Evolutionary conservation across 2,797 vertebrate species (phyloP), one percentile per base, ranked within the genome.

Genomic region (Aphelocoma californica): DNA sequence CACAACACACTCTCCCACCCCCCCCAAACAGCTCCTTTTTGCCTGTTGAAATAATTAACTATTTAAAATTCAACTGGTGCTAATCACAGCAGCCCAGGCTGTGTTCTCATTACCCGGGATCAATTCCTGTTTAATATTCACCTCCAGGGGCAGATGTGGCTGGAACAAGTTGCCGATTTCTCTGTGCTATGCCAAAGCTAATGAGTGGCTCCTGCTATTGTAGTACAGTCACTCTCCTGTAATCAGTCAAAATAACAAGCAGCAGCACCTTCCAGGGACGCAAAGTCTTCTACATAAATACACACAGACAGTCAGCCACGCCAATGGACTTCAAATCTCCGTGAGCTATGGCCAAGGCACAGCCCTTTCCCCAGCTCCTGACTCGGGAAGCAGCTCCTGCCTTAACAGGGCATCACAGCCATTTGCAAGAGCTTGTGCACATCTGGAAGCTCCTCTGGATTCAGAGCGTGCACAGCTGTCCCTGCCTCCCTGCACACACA

Each of bases 91-190:
- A 78, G 94, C 48, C 38, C 4, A 62, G 96, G 88, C 97, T 97
- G 90, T 95, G 95, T 98, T 97, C 98, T 98, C 98, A 98, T 98
- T 98, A 98, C 90, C 94, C 69, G 62, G 96, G 97, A 98, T 98
- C 98, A 98, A 98, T 98, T 98, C 96, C 95, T 98, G 95, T 92
- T 98, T 98, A 98, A 98, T 98, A 98, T 98, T 98, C 97, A 97
- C 98, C 98, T 97, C 98, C 94, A 94, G 97, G 97, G 97, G 96
- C n/a, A 69, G 97, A 98, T 98, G 97, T 86, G 94, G 97, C 93
- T 60, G 45, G 96, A 98, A 98, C 96, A 86, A 97, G 95, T 88
- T 93, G 96, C 96, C 88, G 95, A 96, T 91, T 96, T 96, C 96
- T 96, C 97, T 96, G 92, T 32, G 60, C 94, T 96, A 65, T 2